Evolutionary conservation across 2,888 invertebrate species (phyloP).

Genomic region (Maniola hyperantus): DNA sequence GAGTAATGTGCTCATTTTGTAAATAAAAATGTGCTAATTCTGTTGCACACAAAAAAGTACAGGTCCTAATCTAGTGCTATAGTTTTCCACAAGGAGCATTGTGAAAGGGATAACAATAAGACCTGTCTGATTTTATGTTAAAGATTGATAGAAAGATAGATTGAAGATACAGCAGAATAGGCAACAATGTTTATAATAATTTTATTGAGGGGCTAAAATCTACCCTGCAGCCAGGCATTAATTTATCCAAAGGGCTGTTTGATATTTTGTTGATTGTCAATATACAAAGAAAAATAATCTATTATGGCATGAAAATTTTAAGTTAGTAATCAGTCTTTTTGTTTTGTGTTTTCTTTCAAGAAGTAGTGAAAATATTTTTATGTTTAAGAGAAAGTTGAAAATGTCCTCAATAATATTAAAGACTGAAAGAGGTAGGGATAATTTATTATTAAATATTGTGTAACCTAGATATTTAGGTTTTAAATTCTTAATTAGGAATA

Average conservation of each 20-base stretch:
- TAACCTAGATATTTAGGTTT: not conserved
- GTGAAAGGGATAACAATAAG: not conserved
- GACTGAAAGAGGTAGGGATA: not conserved
- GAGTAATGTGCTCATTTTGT: conserved; percentile 34
- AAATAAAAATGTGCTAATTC: not conserved
- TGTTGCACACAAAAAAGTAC: not conserved
- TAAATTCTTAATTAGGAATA: not conserved
- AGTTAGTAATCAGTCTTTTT: not conserved
- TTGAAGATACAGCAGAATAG: no score
- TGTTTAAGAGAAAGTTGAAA: not conserved
- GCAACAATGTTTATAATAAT: no score
- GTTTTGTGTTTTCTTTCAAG: not conserved
- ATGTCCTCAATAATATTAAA: conserved; percentile 2
- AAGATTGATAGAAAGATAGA: no score
- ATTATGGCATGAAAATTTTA: not conserved
- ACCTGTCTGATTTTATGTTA: not conserved
- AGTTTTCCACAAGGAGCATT: not conserved
- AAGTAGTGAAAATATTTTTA: not conserved
- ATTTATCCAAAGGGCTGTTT: no score
- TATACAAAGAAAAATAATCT: no score
- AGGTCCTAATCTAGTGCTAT: no score
- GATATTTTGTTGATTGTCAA: no score
- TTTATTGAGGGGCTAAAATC: no score
- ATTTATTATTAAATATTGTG: not conserved
- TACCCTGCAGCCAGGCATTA: no score